phyloP scores from a whole-genome alignment of 1,140 invertebrate species.

The Lerema accius region DNA sequence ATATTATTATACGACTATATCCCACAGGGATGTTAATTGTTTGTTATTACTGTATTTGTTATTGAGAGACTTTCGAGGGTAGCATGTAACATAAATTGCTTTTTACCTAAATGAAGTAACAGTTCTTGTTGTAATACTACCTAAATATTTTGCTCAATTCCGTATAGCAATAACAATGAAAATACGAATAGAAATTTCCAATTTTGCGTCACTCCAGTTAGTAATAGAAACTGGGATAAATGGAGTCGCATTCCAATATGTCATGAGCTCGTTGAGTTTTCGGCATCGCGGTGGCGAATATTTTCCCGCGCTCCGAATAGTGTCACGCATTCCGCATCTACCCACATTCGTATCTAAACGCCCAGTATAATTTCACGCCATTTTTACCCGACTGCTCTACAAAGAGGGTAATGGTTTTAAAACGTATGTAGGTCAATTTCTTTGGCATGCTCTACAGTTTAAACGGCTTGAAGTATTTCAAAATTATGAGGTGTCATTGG shows the following conservation, averaged over 20 bases:
- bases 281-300: slow-evolving; percentile 50
- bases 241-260: slow-evolving; percentile 82
- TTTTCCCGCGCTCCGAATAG: slow-evolving; percentile 39
- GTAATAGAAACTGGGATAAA: slow-evolving; percentile 81
- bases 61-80: too few relatives aligned
- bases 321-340: slow-evolving; percentile 38
- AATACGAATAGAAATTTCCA: slow-evolving; percentile 79
- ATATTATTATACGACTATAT: too few relatives aligned
- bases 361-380: slow-evolving; percentile 58
- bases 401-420: background rate
- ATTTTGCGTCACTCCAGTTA: slow-evolving; percentile 81
- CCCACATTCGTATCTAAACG: slow-evolving; percentile 50
- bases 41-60: too few relatives aligned
- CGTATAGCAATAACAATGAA: slow-evolving; percentile 38
- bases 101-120: too few relatives aligned
- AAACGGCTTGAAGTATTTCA: too few relatives aligned
- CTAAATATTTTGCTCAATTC: too few relatives aligned
- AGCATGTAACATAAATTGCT: too few relatives aligned
- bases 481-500: too few relatives aligned
- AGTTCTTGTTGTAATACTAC: too few relatives aligned
- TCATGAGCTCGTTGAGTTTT: slow-evolving; percentile 74
- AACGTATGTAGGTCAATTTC: background rate
- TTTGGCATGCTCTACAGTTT: too few relatives aligned
- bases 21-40: too few relatives aligned
- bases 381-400: too few relatives aligned